Base-by-base conservation (phyloP, 1,140 invertebrate species). In the Ceratosolen solmsi region DNA sequence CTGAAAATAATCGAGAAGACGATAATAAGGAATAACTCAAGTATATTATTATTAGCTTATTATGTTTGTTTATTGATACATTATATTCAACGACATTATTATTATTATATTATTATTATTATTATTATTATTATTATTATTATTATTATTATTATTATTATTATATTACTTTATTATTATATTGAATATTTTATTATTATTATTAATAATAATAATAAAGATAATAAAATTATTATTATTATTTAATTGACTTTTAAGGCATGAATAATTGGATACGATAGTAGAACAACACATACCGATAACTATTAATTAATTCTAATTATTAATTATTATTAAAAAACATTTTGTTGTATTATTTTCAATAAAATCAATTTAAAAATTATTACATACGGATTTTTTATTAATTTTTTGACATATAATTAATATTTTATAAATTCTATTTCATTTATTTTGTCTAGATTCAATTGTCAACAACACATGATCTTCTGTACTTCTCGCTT, bases 261-360 rank as follows among this genome's bases (percentile, higher is more conserved):
- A 91, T 88, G 89, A 90, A 90, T 89, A 87, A 89, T 85, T 91
- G 90, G 87, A 91, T 89, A 90, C 88, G 88, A 88, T 46, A 54
- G 86, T 90, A 91, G 88, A 90, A 83, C 87, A 89, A 87, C 90
- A 90, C 87, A 89, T 90, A 90, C 89, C 88, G 87, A 90, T 91
- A 88, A 90, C 89, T 90, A 90, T 90, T 89, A 88, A 90, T 91
- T 90, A 89, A 90, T 90, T 89, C 87, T 91, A 90, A 87, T 89
- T 89, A 88, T 87, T 87, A 86, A 85, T 86, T 86, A 87, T 87
- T 85, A 86, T 83, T 83, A 86, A 78, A 78, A 91, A 86, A 90
- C 87, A 91, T 92, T 91, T 92, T 92, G 91, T 92, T 92, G 91
- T 92, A 92, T 92, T 91, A 92, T 92, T 92, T 92, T 90, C 90